Evolutionary conservation across 2,888 invertebrate species (phyloP), one percentile per base, ranked within the genome.

Genomic region (Galerucella nymphaeae): DNA sequence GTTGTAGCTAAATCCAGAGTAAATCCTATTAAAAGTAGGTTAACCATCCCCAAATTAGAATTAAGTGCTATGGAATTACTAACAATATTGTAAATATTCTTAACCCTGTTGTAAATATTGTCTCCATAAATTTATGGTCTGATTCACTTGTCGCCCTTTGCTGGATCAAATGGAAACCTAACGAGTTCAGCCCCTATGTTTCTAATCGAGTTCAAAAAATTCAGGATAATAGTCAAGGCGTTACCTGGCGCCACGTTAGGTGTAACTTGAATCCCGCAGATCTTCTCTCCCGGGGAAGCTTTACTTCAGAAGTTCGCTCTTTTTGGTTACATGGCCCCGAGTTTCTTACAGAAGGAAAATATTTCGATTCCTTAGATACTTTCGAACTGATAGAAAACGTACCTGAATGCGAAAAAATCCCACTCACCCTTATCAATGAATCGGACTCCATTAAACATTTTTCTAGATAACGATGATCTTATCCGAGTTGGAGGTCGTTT

Each of bases 41-140:
- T 23, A 23, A 23, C 23, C 23, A 23, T 23, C 23, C 23, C 23
- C 23, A 23, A 23, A 23, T 23, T 23, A 23, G 23, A 23, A 23
- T 23, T 23, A 23, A 18, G 55, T 55, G 18, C 55, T 18, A 55
- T 55, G 55, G 55, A 18, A 55, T 55, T 55, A 18, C 55, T 55
- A 11, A 11, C 55, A 18, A 20, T 20, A 55, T 55, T 55, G 55
- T 55, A 55, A 16, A 55, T 18, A 55, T 55, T 55, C 55, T 20
- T 18, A 16, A 9, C 20, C 18, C 18, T 18, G 20, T 5, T 55
- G 53, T n/a, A 53, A 53, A 13, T 53, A 13, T 53, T 53, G 53
- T n/a, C 13, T 53, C 53, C 53, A 53, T 53, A 11, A 53, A 53
- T 53, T 5, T 53, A 53, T 53, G 53, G 53, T 53, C 53, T n/a